Evolutionary conservation across 2,797 vertebrate genomes (phyloP), one percentile per base, ranked within the genome.

Genomic region (Pelochelys cantorii): DNA sequence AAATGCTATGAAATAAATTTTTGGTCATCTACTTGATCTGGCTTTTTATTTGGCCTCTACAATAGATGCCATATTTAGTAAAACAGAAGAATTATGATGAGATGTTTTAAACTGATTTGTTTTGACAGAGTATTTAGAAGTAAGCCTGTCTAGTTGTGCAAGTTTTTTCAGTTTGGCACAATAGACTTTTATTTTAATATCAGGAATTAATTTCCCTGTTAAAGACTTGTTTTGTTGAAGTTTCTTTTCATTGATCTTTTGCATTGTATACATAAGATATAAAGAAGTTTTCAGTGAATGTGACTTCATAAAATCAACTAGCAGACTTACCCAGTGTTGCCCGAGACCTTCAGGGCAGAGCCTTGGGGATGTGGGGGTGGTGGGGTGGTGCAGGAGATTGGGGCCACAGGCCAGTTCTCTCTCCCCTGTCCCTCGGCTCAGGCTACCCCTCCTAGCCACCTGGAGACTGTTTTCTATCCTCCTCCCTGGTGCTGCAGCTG

Each of bases 21-120:
- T 81, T 83, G 42, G 22, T 79, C 54, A 87, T 27, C n/a, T 2
- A 0, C n/a, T 77, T 11, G 78, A 74, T 87, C 75, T 22, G 1
- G 68, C n/a, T 94, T 9, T 75, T 27, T 84, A 71, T 85, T 92
- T 75, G 14, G 5, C 60, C 84, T 91, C 85, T 68, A 5, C 20
- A 85, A 25, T 71, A 83, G 22, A 71, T 78, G 83, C 27, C 34
- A 37, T 83, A 29, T 13, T 3, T 9, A 23, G 54, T 22, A 57
- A 53, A 54, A 27, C 54, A 80, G 54, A 57, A 22, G n/a, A 71
- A 57, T 34, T 79, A 13, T 20, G 8, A n/a, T n/a, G n/a, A 34
- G 20, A 11, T 22, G 34, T 34, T n/a, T 56, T 80, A 25, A 37
- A 34, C 75, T 5, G n/a, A 18, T n/a, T 83, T 0, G 0, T 23